phyloP scores from a whole-genome alignment of 2,888 invertebrate genomes.

The Campoletis raptor region DNA sequence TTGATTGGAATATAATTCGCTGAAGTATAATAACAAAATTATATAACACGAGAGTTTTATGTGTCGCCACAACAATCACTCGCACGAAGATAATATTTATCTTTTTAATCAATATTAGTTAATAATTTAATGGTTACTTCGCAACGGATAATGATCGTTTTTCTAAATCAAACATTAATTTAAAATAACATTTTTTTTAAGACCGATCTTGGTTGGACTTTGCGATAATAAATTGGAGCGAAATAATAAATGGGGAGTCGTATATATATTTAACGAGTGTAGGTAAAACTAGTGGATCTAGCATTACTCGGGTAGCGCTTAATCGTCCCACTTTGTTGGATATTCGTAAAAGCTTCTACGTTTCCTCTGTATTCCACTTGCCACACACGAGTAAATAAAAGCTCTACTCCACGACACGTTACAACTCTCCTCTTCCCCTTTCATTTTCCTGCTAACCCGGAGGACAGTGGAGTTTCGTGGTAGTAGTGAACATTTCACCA shows the following conservation, averaged over 20 bases:
- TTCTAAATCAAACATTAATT: neutral
- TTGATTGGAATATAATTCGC: neutral
- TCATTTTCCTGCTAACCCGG: constrained; percentile 13
- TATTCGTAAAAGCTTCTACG: constrained; percentile 47
- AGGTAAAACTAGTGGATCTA: constrained; percentile 6
- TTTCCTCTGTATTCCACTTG: constrained; percentile 19
- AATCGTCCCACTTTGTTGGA: constrained; percentile 64
- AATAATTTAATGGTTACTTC: neutral
- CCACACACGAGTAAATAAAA: constrained; percentile 35
- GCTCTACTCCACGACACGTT: constrained; percentile 5
- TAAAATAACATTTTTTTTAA: neutral
- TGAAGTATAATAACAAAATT: neutral
- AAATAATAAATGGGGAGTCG: constrained; percentile 6
- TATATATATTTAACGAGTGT: neutral
- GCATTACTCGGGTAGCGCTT: constrained; percentile 51
- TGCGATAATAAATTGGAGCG: neutral
- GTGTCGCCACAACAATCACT: neutral
- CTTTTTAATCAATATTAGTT: neutral
- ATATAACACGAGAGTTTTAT: neutral
- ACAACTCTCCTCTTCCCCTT: neutral
- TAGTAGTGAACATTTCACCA: constrained; percentile 23
- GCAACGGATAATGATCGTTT: neutral
- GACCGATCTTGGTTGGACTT: neutral
- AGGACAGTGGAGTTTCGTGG: constrained; percentile 7
- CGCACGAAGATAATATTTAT: neutral